A percentile compares a stretch with the other conserved stretches of the same genome.
These are phyloP conservation scores for Pogonophryne albipinna DNA, from an alignment of 2,797 vertebrate species.

Conservation along the genomic window DNA sequence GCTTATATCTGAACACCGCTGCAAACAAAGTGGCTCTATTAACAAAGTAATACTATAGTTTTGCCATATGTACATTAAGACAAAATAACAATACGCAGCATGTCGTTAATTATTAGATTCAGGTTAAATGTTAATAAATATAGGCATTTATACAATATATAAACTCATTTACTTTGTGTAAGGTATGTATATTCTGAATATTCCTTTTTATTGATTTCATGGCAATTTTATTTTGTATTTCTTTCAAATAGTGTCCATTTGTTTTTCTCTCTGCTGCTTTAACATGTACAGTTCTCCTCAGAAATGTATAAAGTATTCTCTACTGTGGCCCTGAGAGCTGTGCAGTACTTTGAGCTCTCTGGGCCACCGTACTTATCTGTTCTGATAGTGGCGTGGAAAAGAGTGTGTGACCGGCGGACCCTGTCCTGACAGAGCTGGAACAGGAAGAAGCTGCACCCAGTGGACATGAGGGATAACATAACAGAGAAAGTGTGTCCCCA, in stretches of 20 bases:
- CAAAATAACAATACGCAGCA: conserved; percentile 1
- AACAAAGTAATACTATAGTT: not conserved
- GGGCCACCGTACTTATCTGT: not conserved
- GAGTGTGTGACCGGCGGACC: not conserved
- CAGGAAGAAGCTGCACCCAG: conserved; percentile 2
- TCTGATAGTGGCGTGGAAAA: not conserved
- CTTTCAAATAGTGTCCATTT: not conserved
- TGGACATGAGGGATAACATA: conserved; percentile 10
- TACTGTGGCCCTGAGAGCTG: not conserved
- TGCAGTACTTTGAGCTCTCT: not conserved
- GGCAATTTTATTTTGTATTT: not conserved
- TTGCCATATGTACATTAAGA: not conserved
- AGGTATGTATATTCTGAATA: conserved; percentile 6
- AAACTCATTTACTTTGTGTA: conserved; percentile 3
- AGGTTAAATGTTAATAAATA: conserved; percentile 28
- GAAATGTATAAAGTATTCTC: not conserved
- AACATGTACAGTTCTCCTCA: not conserved
- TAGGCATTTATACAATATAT: conserved; percentile 29
- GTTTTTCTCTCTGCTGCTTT: not conserved
- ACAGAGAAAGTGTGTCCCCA: not conserved
- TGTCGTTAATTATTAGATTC: conserved; percentile 7
- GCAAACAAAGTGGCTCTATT: not conserved
- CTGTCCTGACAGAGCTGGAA: not conserved
- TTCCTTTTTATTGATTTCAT: not conserved
- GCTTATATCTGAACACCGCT: not conserved